A percentile compares a stretch with the other conserved stretches of the same genome.
These are phyloP conservation scores for Monopis laevigella DNA, from an alignment of 2,888 invertebrate species.

Conservation along the genomic window DNA sequence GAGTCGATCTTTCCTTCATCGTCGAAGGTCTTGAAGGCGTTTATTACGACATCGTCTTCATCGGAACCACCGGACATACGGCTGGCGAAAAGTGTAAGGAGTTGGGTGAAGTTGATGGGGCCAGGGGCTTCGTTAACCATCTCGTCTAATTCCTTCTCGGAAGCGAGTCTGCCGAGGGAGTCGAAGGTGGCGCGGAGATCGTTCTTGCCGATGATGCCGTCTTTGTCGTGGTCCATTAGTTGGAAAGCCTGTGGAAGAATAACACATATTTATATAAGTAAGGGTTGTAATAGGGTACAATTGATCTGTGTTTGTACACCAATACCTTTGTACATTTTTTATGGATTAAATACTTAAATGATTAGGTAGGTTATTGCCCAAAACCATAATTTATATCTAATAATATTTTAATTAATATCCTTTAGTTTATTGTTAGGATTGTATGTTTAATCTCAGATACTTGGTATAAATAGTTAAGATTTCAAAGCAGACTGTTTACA, in stretches of 20 bases:
- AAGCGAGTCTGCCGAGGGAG: slow-evolving; percentile 88
- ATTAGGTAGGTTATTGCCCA: too few species aligned
- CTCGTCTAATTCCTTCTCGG: slow-evolving; percentile 90
- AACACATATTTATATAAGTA: slow-evolving; percentile 7
- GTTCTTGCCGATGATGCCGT: slow-evolving; percentile 88
- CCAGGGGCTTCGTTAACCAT: slow-evolving; percentile 90
- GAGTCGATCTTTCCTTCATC: slow-evolving; percentile 88
- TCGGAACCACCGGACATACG: slow-evolving; percentile 93
- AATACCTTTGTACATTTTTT: too few species aligned
- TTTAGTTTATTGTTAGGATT: too few species aligned
- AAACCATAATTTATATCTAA: too few species aligned
- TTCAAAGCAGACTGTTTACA: too few species aligned
- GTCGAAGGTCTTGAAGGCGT: slow-evolving; percentile 93
- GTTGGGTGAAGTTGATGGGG: slow-evolving; percentile 95
- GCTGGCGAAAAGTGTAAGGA: slow-evolving; percentile 89
- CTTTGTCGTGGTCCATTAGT: slow-evolving; percentile 96
- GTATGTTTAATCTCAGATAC: too few species aligned
- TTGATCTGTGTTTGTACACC: too few species aligned
- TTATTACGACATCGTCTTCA: slow-evolving; percentile 91
- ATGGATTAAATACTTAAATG: too few species aligned
- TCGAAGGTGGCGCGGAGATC: slow-evolving; percentile 93
- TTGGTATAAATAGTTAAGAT: too few species aligned
- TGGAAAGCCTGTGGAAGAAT: slow-evolving; percentile 79
- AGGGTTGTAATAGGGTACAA: too few species aligned
- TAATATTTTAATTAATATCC: too few species aligned